These are phyloP conservation scores for Drosophila paramelanica DNA, from an alignment of 2,888 invertebrate species.

Conservation along the genomic window DNA sequence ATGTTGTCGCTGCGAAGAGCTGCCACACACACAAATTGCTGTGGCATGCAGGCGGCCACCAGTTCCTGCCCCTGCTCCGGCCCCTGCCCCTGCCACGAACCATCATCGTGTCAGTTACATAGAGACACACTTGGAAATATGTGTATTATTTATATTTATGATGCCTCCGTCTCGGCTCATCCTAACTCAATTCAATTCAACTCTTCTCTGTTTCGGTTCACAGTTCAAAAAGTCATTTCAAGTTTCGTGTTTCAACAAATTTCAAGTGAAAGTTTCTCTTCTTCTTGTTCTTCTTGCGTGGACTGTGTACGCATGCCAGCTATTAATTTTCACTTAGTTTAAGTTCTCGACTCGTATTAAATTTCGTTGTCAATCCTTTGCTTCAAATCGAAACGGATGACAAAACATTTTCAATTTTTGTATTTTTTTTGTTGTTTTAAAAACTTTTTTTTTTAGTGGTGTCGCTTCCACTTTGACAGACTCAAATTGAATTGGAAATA, in stretches of 20 bases:
- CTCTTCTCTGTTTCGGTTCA: constrained; percentile 56
- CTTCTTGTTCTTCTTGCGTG: background rate
- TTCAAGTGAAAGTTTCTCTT: constrained; percentile 75
- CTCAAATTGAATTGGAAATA: constrained; percentile 58
- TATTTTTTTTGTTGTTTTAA: constrained; percentile 4
- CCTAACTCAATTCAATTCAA: constrained; percentile 22
- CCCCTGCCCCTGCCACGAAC: constrained; percentile 2
- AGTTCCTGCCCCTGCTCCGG: background rate
- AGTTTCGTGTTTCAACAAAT: constrained; percentile 74
- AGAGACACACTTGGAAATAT: constrained; percentile 36
- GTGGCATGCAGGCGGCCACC: constrained; percentile 66
- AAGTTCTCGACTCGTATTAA: constrained; percentile 63
- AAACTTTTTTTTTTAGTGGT: constrained; percentile 13
- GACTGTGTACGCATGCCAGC: constrained; percentile 28
- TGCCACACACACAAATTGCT: constrained; percentile 60
- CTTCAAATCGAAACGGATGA: constrained; percentile 73
- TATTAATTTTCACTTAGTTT: constrained; percentile 77
- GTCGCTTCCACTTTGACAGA: constrained; percentile 42
- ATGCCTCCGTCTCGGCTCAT: constrained; percentile 39
- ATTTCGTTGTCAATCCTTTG: constrained; percentile 60
- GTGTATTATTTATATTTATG: constrained; percentile 56
- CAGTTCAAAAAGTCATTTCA: constrained; percentile 78
- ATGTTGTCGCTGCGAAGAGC: constrained; percentile 63
- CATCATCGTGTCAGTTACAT: constrained; percentile 66
- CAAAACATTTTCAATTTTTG: constrained; percentile 68